Evolutionary conservation across 2,797 vertebrate species (phyloP).

Genomic region (Clamator glandarius): DNA sequence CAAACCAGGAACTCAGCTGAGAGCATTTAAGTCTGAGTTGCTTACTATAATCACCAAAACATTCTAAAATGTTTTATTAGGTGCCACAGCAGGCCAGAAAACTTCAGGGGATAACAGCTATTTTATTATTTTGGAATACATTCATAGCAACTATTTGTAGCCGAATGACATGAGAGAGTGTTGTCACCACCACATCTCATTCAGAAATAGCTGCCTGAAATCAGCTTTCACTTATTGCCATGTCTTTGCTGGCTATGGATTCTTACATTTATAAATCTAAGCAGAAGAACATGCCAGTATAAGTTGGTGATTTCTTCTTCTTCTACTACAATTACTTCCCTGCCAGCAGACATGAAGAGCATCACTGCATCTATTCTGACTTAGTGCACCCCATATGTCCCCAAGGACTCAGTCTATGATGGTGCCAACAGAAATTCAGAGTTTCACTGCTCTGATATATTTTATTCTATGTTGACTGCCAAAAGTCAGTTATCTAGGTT

Average conservation of each 20-base stretch:
- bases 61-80: background rate
- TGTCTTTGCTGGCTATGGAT: background rate
- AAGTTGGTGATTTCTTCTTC: conserved; percentile 53
- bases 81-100: background rate
- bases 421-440: conserved; percentile 29
- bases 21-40: background rate
- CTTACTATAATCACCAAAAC: background rate
- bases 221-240: background rate
- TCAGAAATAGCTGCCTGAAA: conserved; percentile 1
- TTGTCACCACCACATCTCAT: background rate
- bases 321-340: conserved; percentile 13
- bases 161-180: background rate
- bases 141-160: background rate
- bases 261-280: background rate
- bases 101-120: background rate
- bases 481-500: background rate
- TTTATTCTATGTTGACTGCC: background rate
- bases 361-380: conserved; percentile 51
- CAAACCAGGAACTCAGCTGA: background rate
- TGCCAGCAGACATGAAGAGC: conserved; percentile 41
- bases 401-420: background rate
- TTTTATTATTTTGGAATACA: background rate
- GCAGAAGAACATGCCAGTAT: conserved; percentile 32
- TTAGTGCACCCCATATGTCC: conserved; percentile 43
- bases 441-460: background rate